Conservation (phyloP, 2,113 vertebrate genomes). For the Embiotoca jacksoni region DNA sequence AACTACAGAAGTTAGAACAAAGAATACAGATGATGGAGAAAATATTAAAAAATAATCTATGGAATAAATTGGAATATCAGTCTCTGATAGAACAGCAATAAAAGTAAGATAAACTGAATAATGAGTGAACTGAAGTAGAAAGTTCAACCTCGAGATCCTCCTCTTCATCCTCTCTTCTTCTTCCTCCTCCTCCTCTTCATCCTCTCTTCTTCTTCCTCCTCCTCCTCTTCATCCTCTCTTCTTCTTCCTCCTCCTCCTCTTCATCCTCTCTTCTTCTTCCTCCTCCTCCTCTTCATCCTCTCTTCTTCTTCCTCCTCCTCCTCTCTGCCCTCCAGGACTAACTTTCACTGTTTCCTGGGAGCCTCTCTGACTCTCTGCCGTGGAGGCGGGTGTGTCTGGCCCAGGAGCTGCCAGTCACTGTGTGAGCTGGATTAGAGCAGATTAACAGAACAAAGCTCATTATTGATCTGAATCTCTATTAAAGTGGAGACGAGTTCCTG, state of each 20-base stretch:
- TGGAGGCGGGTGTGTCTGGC: not conserved
- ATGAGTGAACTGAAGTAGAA: too few relatives aligned
- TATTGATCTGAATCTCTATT: constrained; percentile 76
- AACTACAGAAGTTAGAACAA: too few relatives aligned
- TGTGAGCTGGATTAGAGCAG: constrained; percentile 54
- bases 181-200: too few relatives aligned
- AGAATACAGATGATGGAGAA: too few relatives aligned
- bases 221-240: not conserved
- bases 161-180: too few relatives aligned
- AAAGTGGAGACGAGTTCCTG: constrained; percentile 55
- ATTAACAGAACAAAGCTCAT: constrained; percentile 70
- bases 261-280: too few relatives aligned
- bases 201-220: too few relatives aligned
- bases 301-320: not conserved
- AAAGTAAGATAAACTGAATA: too few relatives aligned
- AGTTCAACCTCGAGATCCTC: too few relatives aligned
- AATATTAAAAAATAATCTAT: too few relatives aligned
- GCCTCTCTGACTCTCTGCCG: constrained; percentile 8
- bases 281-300: not conserved
- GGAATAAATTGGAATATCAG: too few relatives aligned
- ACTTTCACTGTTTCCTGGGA: constrained; percentile 32
- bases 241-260: not conserved
- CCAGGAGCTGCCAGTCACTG: constrained; percentile 44
- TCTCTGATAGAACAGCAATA: too few relatives aligned
- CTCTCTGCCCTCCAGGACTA: constrained; percentile 18